A percentile compares a stretch with the other conserved stretches of the same genome.
phyloP scores from a whole-genome alignment of 2,113 vertebrate species.

The Ictalurus punctatus region DNA sequence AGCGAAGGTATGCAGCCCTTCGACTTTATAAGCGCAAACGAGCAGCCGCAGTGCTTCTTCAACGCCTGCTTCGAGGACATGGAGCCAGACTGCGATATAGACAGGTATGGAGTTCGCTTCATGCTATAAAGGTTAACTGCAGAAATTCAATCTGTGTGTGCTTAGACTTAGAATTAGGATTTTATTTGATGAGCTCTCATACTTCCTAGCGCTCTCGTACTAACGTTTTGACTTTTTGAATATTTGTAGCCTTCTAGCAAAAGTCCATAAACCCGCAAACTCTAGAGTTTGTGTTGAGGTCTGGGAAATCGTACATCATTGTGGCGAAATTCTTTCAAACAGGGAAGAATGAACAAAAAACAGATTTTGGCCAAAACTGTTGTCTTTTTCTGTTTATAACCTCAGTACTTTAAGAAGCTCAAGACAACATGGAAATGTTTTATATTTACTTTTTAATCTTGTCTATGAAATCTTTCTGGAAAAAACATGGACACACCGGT shows the following conservation, averaged over 20 bases:
- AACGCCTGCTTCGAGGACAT: constrained; percentile 81
- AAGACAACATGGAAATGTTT: no score
- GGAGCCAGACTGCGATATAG: constrained; percentile 80
- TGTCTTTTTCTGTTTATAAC: background rate
- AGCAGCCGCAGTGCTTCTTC: constrained; percentile 79
- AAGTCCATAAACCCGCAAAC: background rate
- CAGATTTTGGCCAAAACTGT: no score
- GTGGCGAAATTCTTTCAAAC: background rate
- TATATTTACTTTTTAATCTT: no score
- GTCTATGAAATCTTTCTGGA: background rate
- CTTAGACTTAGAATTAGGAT: background rate
- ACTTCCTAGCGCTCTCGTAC: background rate
- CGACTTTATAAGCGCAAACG: constrained; percentile 73
- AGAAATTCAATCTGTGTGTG: background rate
- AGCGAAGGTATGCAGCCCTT: constrained; percentile 81
- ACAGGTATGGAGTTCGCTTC: constrained; percentile 70
- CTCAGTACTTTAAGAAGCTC: background rate
- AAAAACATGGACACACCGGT: background rate
- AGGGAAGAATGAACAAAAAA: no score
- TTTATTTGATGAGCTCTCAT: background rate
- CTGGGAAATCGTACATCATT: background rate
- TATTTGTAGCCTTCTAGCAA: no score
- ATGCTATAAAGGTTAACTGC: background rate
- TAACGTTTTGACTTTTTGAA: background rate
- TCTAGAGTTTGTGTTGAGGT: background rate